Base-by-base conservation (phyloP, 2,797 vertebrate species). In the Gadopsis bispinosus region DNA sequence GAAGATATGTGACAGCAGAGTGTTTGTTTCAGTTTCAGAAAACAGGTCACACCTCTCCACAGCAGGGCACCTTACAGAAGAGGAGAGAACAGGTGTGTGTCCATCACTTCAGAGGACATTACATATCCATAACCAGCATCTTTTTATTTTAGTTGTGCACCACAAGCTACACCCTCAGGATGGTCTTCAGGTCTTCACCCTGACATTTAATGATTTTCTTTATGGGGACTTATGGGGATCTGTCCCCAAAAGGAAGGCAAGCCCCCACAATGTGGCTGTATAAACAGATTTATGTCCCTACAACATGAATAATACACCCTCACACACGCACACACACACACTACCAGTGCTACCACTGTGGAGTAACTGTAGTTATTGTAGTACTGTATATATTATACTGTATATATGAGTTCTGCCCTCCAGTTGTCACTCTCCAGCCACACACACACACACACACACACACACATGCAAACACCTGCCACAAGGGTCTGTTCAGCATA, bases 1-100 rank as follows among this genome's bases (percentile, higher is more conserved):
- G 74, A 79, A 65, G 62, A 69, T 69, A 67, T 74, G 74, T 81
- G 73, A 83, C 73, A 73, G 67, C 16, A 43, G 26, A 67, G 53
- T 55, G 71, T 78, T 76, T 39, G 75, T 80, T 81, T 77, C 74
- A 76, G 48, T 87, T 80, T 70, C 29, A 66, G 60, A 87, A 84
- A 91, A 83, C 79, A 83, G 84, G 76, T 85, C 79, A 75, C 70
- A 69, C 56, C 50, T 79, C 48, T 33, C 22, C 71, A 72, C 68
- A 69, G 54, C 12, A 7, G 45, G 75, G 9, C 54, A 65, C 50
- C 55, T 70, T 62, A 64, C 26, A 81, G 66, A 50, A n/a, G 58
- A 76, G 45, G 47, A 55, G 73, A 73, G 60, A 13, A 35, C 33
- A 35, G 5, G 4, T 5, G 33, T 35, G 33, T 7, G 5, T 35